Evolutionary conservation across 2,888 invertebrate genomes (phyloP).

Genomic region (Deroplatys truncata): DNA sequence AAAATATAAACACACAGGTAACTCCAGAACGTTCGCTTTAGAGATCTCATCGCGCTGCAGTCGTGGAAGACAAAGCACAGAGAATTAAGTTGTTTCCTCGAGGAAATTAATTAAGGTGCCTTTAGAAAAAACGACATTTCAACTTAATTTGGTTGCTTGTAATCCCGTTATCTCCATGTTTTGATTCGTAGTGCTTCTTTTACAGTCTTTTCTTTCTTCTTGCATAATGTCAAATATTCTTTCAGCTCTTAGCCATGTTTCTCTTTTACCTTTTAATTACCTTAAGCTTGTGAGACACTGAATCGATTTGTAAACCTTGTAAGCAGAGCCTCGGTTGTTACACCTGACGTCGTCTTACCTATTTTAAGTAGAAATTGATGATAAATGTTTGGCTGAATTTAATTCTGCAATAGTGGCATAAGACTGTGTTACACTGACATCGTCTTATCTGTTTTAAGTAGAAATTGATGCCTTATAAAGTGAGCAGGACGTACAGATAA

Average conservation of each 20-base stretch:
- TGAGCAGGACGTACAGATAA: no score
- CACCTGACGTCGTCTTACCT: no score
- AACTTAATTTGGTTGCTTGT: not conserved
- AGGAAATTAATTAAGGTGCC: not conserved
- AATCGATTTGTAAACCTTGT: no score
- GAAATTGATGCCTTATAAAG: no score
- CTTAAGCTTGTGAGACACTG: no score
- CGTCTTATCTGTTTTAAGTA: no score
- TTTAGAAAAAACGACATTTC: not conserved
- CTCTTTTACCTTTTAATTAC: not conserved
- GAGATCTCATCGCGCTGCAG: not conserved
- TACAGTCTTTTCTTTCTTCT: not conserved
- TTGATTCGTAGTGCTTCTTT: not conserved
- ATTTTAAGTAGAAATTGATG: no score
- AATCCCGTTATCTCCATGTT: not conserved
- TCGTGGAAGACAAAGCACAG: not conserved
- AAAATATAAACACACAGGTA: not conserved
- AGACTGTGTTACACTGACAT: no score
- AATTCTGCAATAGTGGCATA: no score
- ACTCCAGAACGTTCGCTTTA: not conserved
- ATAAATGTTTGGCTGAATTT: no score
- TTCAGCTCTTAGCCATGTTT: not conserved
- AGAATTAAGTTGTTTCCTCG: not conserved
- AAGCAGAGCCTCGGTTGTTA: no score
- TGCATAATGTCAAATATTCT: not conserved